These are phyloP conservation scores for Ursus arctos DNA, from an alignment of 2,113 vertebrate species.

Conservation along the genomic window DNA sequence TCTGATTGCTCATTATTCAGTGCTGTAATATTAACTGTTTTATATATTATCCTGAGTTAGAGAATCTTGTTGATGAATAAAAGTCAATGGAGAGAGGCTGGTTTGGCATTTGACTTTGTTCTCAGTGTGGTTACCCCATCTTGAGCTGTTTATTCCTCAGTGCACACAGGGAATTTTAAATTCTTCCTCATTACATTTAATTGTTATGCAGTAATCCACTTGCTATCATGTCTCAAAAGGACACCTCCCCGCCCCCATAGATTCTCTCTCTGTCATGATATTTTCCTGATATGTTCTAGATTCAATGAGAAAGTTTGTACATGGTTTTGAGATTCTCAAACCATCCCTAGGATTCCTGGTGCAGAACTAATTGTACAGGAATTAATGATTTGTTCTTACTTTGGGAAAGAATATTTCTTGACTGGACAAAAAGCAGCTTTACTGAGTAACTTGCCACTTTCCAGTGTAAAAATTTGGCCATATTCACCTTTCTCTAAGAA, in stretches of 20 bases:
- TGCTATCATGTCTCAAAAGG: conserved; percentile 24
- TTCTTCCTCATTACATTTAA: not conserved
- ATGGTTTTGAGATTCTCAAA: conserved; percentile 60
- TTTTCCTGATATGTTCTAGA: conserved; percentile 49
- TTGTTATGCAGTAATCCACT: not conserved
- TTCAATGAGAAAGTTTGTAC: conserved; percentile 57
- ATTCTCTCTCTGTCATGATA: conserved; percentile 17
- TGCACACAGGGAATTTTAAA: conserved; percentile 12
- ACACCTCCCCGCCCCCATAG: not conserved
- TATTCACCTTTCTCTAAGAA: conserved; percentile 58
- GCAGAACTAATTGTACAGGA: conserved; percentile 63
- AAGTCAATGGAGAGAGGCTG: not conserved
- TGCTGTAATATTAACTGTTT: not conserved
- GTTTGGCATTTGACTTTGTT: conserved; percentile 18
- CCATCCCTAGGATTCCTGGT: conserved; percentile 34
- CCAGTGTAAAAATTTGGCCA: not conserved
- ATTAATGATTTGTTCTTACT: conserved; percentile 69
- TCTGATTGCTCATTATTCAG: not conserved
- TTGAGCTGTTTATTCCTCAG: not conserved
- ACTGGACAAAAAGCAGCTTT: conserved; percentile 42
- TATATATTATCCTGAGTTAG: not conserved
- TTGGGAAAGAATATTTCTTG: conserved; percentile 55
- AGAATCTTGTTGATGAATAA: conserved; percentile 10
- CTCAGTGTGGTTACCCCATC: not conserved
- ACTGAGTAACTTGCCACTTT: conserved; percentile 45